phyloP scores from a whole-genome alignment of 2,113 vertebrate genomes.

The Paramormyrops kingsleyae region DNA sequence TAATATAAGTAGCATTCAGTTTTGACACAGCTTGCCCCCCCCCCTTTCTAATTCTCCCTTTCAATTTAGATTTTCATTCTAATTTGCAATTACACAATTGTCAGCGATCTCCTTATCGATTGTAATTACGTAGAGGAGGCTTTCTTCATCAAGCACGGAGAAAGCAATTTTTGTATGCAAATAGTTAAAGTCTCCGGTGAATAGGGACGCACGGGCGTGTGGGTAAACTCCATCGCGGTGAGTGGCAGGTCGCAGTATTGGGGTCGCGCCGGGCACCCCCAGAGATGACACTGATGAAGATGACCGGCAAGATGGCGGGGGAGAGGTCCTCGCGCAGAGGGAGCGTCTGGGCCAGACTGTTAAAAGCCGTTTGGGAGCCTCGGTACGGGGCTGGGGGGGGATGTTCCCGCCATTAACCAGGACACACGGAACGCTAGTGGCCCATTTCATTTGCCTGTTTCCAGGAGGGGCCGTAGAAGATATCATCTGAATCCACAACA shows the following conservation, averaged over 20 bases:
- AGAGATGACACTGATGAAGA: slow-evolving; percentile 64
- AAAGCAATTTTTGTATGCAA: slow-evolving; percentile 78
- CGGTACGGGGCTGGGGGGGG: background rate
- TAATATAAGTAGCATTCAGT: background rate
- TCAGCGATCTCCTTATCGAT: slow-evolving; percentile 66
- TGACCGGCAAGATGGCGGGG: slow-evolving; percentile 49
- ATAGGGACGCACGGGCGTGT: slow-evolving; percentile 49
- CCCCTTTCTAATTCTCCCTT: background rate
- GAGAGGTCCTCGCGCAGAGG: background rate
- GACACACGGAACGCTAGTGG: background rate
- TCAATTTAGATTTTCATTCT: slow-evolving; percentile 37
- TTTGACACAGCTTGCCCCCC: background rate
- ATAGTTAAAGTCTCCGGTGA: slow-evolving; percentile 73
- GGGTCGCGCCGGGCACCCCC: slow-evolving; percentile 60
- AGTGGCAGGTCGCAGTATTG: slow-evolving; percentile 68
- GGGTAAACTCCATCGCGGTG: slow-evolving; percentile 69
- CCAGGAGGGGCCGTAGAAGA: background rate
- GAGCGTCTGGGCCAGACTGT: background rate
- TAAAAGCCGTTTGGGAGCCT: slow-evolving; percentile 65
- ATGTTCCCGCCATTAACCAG: background rate
- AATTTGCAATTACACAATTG: slow-evolving; percentile 63
- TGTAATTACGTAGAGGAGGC: slow-evolving; percentile 77
- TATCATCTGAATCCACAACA: background rate
- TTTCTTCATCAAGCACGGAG: slow-evolving; percentile 60
- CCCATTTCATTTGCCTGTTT: background rate